Base-by-base conservation (phyloP, 1,140 invertebrate species). In the Drosophila repletoides region DNA sequence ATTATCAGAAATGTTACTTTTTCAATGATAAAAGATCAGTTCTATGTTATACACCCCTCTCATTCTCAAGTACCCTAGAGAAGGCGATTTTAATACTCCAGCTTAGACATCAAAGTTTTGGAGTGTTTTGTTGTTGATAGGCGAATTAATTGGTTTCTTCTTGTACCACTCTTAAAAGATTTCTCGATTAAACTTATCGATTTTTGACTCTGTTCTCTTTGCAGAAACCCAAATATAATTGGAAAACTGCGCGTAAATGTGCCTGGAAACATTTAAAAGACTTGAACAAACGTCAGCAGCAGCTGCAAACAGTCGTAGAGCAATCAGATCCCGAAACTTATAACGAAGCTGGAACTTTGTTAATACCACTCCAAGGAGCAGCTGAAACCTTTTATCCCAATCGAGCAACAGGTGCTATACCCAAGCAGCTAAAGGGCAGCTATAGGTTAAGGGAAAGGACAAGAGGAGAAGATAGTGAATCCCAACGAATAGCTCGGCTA, bases 181-280 rank as follows among this genome's bases (percentile, higher is more conserved):
- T 51, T 21, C 0, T 12, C 34, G 14, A 51, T 21, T 26, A 55
- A 31, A 12, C 10, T 40, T 15, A 33, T 40, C 49, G n/a, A n/a
- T n/a, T n/a, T 17, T 17, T 28, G 12, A 19, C 5, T n/a, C n/a
- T n/a, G n/a, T n/a, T n/a, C n/a, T n/a, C 1, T 26, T 9, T 71
- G 3, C 41, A 79, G 75, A 79, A 79, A 65, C 59, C 31, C 1
- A 79, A 77, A 60, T 10, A 65, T 17, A 53, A 36, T 31, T 15
- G 72, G 0, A 69, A 72, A 53, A 55, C 63, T 7, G 24, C 43
- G 10, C 46, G 68, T 24, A 63, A 64, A 51, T 69, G 71, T 33
- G 69, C 64, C 33, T 79, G 64, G 69, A 64, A 65, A 34, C 58
- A 65, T 22, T 59, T 69, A 28, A 77, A 56, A 77, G 58, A 77